phyloP scores from a whole-genome alignment of 1,140 invertebrate species.

The Macrotrachela quadricornifera region DNA sequence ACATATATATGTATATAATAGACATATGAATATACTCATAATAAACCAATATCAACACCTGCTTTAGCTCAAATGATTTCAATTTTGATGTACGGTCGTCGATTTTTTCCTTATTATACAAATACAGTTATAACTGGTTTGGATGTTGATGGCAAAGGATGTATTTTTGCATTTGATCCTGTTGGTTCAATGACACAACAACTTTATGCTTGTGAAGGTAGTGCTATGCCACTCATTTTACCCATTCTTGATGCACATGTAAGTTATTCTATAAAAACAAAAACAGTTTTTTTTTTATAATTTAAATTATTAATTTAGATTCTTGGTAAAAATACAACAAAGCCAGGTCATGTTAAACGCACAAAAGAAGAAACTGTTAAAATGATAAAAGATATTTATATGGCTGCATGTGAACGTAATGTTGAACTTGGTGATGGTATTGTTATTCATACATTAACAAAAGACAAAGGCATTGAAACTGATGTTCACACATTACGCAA shows the following conservation, averaged over 20 bases:
- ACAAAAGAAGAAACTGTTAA: slow-evolving; percentile 53
- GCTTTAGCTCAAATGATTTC: slow-evolving; percentile 84
- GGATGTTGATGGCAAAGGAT: slow-evolving; percentile 52
- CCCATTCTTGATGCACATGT: slow-evolving; percentile 39
- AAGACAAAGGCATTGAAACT: slow-evolving; percentile 31
- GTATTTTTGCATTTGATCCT: slow-evolving; percentile 83
- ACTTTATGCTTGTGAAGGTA: slow-evolving; percentile 59
- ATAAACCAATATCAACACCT: slow-evolving; percentile 69
- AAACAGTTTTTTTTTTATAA: slow-evolving; percentile 48
- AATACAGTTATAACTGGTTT: slow-evolving; percentile 75
- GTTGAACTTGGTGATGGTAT: slow-evolving; percentile 86
- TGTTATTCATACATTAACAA: slow-evolving; percentile 65
- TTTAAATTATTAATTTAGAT: neutral
- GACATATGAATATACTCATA: slow-evolving; percentile 85
- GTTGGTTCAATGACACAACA: slow-evolving; percentile 70
- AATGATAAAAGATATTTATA: slow-evolving; percentile 80
- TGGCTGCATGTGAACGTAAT: slow-evolving; percentile 83
- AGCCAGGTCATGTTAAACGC: slow-evolving; percentile 24
- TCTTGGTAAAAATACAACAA: neutral
- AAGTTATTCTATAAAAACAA: no score
- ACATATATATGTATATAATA: slow-evolving; percentile 23
- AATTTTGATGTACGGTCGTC: slow-evolving; percentile 77
- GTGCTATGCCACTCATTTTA: slow-evolving; percentile 33
- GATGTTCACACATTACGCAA: no score
- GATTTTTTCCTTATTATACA: slow-evolving; percentile 97